Evolutionary conservation across 2,797 vertebrate genomes (phyloP).

Genomic region (Pitangus sulphuratus): DNA sequence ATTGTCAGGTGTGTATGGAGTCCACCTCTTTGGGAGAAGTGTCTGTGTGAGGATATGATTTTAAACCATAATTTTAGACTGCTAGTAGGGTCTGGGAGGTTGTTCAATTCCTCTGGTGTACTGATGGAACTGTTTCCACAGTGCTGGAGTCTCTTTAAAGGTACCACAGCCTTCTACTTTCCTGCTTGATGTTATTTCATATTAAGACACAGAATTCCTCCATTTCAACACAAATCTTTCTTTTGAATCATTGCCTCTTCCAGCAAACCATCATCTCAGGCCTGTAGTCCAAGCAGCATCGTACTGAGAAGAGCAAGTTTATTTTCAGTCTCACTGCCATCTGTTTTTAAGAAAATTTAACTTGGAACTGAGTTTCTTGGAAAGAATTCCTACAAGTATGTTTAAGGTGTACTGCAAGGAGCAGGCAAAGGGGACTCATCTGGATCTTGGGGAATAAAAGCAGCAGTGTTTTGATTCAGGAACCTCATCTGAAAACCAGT

Average conservation of each 20-base stretch:
- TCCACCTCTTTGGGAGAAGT: background rate
- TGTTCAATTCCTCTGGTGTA: background rate
- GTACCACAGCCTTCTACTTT: background rate
- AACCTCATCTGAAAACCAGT: fast-evolving
- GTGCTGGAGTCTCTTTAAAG: constrained; percentile 8
- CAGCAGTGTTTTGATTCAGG: background rate
- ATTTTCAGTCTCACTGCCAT: background rate
- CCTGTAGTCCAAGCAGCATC: background rate
- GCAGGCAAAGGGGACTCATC: background rate
- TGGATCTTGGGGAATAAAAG: background rate
- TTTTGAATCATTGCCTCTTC: background rate
- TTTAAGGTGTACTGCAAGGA: background rate
- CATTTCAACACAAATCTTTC: background rate
- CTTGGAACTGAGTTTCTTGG: background rate
- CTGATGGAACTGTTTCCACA: background rate
- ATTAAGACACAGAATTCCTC: background rate
- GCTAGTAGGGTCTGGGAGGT: background rate
- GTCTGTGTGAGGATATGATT: background rate
- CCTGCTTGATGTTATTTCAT: constrained; percentile 43
- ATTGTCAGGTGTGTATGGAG: background rate
- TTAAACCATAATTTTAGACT: background rate
- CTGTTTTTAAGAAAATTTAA: background rate
- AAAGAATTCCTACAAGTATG: background rate
- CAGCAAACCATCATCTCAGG: background rate
- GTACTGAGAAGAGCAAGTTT: background rate